Base-by-base conservation (phyloP, 1,140 invertebrate species). In the Tetramorium simillimum region DNA sequence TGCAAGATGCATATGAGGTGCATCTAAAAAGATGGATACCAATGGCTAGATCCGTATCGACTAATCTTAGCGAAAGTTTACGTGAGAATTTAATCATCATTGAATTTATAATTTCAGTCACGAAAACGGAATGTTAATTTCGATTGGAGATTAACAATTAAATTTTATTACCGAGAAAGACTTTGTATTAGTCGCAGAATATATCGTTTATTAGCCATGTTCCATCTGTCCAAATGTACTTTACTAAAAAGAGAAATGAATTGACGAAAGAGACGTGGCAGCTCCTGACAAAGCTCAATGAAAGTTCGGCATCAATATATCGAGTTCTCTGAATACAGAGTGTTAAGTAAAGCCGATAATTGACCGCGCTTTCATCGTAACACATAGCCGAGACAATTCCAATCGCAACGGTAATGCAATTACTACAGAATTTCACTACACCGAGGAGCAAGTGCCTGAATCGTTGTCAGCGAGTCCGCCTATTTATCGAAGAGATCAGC, bases 391-490 rank as follows among this genome's bases (percentile, higher is more conserved):
- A 73, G 58, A 33, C 40, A 40, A 73, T 73, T 37, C 80, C 62
- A 56, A 84, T 60, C 24, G 28, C 53, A 60, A 40, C 9, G 24
- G 0, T 56, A 73, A 3, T 46, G 16, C 37, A 12, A 60, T 12
- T 72, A 46, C 37, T 67, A 58, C 4, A 40, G n/a, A 58, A 58
- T 58, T 82, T 70, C 80, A 84, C 18, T 73, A 37, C 18, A 43
- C 1, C 53, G 28, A 75, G 40, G 6, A 84, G 40, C 10, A 16
- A 37, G 6, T 49, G 51, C 14, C 6, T 51, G 69, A 73, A 73
- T 73, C 37, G 37, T 82, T 43, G 40, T 84, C 53, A 60, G 69
- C 80, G 80, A 84, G 65, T 84, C 80, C 80, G 69, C 80, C 37
- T 70, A 56, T 84, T 75, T 84, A 62, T 24, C 80, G 69, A 84